These are phyloP conservation scores for Cheilosia urbana DNA, from an alignment of 2,888 invertebrate genomes.

Conservation along the genomic window DNA sequence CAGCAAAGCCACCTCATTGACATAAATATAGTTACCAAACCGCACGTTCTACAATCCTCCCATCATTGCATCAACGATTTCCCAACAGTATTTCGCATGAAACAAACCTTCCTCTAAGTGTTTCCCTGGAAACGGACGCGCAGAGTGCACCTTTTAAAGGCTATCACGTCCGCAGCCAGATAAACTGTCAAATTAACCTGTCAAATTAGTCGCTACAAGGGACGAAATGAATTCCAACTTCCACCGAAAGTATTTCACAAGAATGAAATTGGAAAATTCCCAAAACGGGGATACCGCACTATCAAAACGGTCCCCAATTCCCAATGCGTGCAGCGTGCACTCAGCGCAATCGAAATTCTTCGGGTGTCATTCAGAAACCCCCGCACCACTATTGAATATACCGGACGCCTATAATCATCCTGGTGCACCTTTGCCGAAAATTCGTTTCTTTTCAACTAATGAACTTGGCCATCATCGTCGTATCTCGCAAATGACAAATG, in stretches of 20 bases:
- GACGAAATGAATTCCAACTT: conserved; percentile 37
- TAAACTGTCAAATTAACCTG: conserved; percentile 75
- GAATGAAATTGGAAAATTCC: conserved; percentile 43
- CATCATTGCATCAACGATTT: conserved; percentile 1
- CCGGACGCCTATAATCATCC: background rate
- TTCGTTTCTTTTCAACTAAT: conserved; percentile 51
- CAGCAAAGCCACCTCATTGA: background rate
- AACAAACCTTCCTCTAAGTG: conserved; percentile 41
- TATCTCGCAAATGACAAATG: conserved; percentile 66
- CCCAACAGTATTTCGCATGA: conserved; percentile 34
- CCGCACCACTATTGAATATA: background rate
- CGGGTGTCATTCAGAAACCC: conserved; percentile 42
- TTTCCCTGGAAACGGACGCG: conserved; percentile 47
- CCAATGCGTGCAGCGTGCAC: conserved; percentile 41
- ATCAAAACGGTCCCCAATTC: conserved; percentile 44
- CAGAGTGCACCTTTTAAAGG: conserved; percentile 35
- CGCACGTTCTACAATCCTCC: background rate
- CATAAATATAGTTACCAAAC: background rate
- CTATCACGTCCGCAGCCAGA: conserved; percentile 60
- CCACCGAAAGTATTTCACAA: conserved; percentile 47
- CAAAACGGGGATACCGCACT: conserved; percentile 34
- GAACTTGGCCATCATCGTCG: conserved; percentile 41
- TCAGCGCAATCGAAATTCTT: conserved; percentile 61
- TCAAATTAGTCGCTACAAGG: conserved; percentile 66
- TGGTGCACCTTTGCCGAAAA: conserved; percentile 28